Evolutionary conservation across 2,888 invertebrate genomes (phyloP).

Genomic region (Odontomyia ornata): DNA sequence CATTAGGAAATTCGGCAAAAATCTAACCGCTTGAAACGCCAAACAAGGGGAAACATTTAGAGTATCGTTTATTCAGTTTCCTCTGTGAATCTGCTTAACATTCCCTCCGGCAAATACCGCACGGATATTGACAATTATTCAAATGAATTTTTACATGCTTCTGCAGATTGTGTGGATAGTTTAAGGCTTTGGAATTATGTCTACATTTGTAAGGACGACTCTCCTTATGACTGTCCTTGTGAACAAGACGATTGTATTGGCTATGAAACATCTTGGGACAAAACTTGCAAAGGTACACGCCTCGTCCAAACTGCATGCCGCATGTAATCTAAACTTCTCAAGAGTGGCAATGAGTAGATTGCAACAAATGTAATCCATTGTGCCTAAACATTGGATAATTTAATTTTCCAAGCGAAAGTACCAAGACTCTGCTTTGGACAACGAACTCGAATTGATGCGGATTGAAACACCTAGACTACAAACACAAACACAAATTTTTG

Average conservation of each 20-base stretch:
- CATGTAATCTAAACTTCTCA: background rate
- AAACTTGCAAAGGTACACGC: background rate
- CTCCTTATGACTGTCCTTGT: constrained; percentile 15
- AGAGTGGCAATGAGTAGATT: background rate
- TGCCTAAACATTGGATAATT: too few species aligned
- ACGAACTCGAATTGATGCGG: too few species aligned
- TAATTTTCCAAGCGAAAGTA: too few species aligned
- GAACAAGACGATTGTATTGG: background rate
- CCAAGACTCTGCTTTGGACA: too few species aligned
- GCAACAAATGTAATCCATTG: constrained; percentile 8
- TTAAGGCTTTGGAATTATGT: constrained; percentile 50
- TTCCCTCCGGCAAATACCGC: constrained; percentile 49
- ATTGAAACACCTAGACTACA: too few species aligned
- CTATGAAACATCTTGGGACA: constrained; percentile 14
- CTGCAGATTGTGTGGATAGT: constrained; percentile 47
- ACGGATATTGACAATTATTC: constrained; percentile 46
- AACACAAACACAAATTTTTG: too few species aligned
- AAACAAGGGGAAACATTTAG: constrained; percentile 51
- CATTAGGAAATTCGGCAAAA: constrained; percentile 45
- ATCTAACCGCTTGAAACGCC: constrained; percentile 47
- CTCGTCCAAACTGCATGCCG: background rate
- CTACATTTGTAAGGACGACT: constrained; percentile 50
- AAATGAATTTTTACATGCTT: constrained; percentile 50
- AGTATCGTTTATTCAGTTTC: constrained; percentile 47
- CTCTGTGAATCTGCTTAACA: constrained; percentile 49